Conservation (phyloP, 2,113 vertebrate species). For the Tachuris rubrigastra region DNA sequence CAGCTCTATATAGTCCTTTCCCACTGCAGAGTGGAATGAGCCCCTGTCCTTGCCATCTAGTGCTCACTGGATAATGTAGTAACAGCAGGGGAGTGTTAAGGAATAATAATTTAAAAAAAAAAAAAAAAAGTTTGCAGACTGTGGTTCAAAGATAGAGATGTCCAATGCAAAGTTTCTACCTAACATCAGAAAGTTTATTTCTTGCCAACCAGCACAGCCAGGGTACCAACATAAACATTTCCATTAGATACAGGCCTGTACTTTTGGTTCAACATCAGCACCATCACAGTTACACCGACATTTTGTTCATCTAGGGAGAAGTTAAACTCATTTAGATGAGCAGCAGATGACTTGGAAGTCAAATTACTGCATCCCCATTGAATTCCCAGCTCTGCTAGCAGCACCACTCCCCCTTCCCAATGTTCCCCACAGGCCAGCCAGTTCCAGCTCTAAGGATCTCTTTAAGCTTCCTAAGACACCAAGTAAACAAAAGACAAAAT, state of each 20-base stretch:
- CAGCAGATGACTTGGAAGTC: conserved; percentile 2
- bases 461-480: neutral
- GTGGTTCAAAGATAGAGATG: neutral
- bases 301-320: neutral
- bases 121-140: neutral
- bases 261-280: neutral
- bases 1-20: neutral
- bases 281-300: neutral
- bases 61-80: neutral
- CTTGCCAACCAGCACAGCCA: neutral
- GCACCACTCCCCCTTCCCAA: neutral
- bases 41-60: neutral
- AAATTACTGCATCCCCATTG: neutral
- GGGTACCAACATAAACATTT: neutral
- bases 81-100: neutral
- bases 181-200: neutral
- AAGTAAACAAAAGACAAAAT: neutral
- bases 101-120: neutral
- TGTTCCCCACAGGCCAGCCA: neutral
- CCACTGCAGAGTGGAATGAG: neutral
- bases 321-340: too few species aligned
- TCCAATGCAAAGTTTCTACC: neutral
- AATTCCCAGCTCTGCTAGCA: neutral
- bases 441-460: neutral
- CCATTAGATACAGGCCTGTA: neutral